Evolutionary conservation across 2,888 invertebrate species (phyloP), one percentile per base, ranked within the genome.

Genomic region (Callosobruchus maculatus): DNA sequence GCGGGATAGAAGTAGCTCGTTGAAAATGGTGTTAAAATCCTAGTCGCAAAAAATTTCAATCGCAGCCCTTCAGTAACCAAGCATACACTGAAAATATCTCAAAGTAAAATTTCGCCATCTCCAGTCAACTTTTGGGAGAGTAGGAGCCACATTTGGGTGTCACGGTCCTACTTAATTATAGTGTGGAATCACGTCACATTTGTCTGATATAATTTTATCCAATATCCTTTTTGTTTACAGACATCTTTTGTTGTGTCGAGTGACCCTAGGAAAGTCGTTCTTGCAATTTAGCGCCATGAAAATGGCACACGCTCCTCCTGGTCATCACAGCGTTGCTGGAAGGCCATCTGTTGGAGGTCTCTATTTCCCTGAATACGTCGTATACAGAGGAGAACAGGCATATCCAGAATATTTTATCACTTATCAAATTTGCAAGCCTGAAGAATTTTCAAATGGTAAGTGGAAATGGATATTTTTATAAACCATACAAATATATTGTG

Each of bases 241-340:
- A 86, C 97, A 98, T 89, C 89, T 99, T 84, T 88, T 99, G 49
- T 89, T 99, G 22, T 99, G 98, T 86, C 93, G 98, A 66, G 98
- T 98, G 78, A 95, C 97, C 0, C 88, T 99, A 72, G 98, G 98
- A 13, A 97, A 98, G 84, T 96, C 96, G 18, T 98, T 98, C 88
- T 91, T 97, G 75, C 95, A 98, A 87, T 94, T 95, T 85, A 95
- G 95, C 84, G 98, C 98, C 0, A 96, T 97, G 94, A 98, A 98
- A 89, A 97, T 98, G 96, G 98, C 98, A 0, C 98, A 98, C 88
- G 96, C 98, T 0, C 98, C 98, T 2, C 98, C 98, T 0, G 98
- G 98, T 0, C 98, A 98, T 88, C 98, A 98, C 89, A 95, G 96
- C 70, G 97, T 98, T 72, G 95, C 97, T 81, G 98, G 98, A 21